These are phyloP conservation scores for Pogonognathellus flavescens DNA, from an alignment of 1,140 invertebrate genomes.

Conservation along the genomic window DNA sequence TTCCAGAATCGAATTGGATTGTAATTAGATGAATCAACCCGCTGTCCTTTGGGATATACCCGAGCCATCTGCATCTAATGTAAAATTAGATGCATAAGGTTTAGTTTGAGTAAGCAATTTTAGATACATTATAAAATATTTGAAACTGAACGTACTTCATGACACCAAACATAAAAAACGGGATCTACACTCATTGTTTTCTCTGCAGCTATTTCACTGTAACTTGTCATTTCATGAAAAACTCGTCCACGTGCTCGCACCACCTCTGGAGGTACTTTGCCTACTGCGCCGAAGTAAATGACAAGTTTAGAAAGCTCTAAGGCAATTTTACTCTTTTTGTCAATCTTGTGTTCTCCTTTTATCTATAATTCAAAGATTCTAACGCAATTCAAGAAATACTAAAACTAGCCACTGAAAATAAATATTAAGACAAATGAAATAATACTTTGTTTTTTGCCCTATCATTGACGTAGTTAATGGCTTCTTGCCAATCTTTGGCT, in stretches of 20 bases:
- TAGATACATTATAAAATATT: background rate
- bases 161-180: constrained; percentile 43
- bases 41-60: constrained; percentile 89
- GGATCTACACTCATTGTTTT: constrained; percentile 71
- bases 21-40: constrained; percentile 97
- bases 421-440: background rate
- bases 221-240: constrained; percentile 92
- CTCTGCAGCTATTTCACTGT: constrained; percentile 94
- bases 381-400: background rate
- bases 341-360: constrained; percentile 8
- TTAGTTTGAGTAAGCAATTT: background rate
- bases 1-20: constrained; percentile 97
- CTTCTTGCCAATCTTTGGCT: constrained; percentile 64
- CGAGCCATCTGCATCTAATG: constrained; percentile 84
- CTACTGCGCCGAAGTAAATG: constrained; percentile 93
- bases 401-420: background rate
- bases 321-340: constrained; percentile 72
- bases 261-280: constrained; percentile 78
- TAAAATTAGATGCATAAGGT: background rate
- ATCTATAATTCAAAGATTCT: background rate
- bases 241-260: constrained; percentile 78
- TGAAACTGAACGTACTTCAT: constrained; percentile 36
- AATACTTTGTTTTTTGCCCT: background rate
- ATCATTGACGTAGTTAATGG: constrained; percentile 48
- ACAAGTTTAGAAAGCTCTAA: constrained; percentile 97